A percentile compares a stretch with the other conserved stretches of the same genome.
phyloP scores from a whole-genome alignment of 2,888 invertebrate genomes.

The Leptarthrus brevirostris region DNA sequence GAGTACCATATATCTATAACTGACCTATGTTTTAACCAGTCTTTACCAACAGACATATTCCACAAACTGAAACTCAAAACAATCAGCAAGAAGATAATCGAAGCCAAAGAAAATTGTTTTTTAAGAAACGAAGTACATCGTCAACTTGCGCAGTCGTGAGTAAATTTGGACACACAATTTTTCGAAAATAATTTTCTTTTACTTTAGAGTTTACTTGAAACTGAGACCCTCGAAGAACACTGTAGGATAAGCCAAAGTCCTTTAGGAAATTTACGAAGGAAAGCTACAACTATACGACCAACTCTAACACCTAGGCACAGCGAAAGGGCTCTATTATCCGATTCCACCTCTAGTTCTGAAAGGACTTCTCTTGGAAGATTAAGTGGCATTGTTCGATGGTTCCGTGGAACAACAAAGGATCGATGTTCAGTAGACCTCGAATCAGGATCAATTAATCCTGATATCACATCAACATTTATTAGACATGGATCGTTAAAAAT shows the following conservation, averaged over 20 bases:
- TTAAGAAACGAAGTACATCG: constrained; percentile 90
- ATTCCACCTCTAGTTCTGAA: constrained; percentile 68
- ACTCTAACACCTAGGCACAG: constrained; percentile 87
- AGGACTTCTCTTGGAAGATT: constrained; percentile 70
- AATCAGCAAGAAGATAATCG: constrained; percentile 81
- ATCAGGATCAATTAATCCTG: constrained; percentile 71
- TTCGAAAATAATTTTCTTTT: constrained; percentile 7
- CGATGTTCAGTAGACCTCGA: constrained; percentile 69
- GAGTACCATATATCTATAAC: constrained; percentile 61
- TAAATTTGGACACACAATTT: constrained; percentile 2
- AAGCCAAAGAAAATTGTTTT: constrained; percentile 81
- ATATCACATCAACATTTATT: constrained; percentile 71
- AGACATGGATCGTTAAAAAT: constrained; percentile 68
- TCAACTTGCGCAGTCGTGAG: constrained; percentile 83
- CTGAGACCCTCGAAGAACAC: constrained; percentile 80
- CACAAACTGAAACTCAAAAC: constrained; percentile 74
- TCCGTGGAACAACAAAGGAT: constrained; percentile 71
- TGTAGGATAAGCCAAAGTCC: constrained; percentile 82
- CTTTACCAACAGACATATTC: constrained; percentile 79
- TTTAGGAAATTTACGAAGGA: constrained; percentile 78
- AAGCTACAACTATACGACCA: constrained; percentile 67
- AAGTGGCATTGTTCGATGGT: constrained; percentile 79
- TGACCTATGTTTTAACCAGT: too few relatives aligned
- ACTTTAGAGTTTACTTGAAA: constrained; percentile 81
- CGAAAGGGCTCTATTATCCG: constrained; percentile 76